Percentiles rank a stretch among this genome's conserved stretches.
Evolutionary conservation across 2,797 vertebrate species (phyloP).

Genomic region (Distichodus sexfasciatus): DNA sequence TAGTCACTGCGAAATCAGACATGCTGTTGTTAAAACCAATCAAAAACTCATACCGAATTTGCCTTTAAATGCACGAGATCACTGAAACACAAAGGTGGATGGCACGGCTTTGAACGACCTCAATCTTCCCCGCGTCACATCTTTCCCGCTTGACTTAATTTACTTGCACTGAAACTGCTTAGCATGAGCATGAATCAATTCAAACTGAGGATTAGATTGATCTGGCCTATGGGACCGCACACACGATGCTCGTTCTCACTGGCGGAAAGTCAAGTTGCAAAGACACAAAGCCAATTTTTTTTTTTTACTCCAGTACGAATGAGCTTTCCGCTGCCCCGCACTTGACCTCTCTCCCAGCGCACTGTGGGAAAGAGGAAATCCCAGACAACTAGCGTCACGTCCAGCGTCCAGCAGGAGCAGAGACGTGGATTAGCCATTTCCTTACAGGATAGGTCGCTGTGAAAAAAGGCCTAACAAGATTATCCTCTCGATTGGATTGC

Average conservation of each 20-base stretch:
- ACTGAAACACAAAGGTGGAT: not conserved
- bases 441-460: constrained; percentile 16
- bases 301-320: constrained; percentile 5
- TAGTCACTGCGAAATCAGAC: no score
- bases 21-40: no score
- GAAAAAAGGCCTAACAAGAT: not conserved
- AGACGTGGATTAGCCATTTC: constrained; percentile 37
- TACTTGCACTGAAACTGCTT: not conserved
- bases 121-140: not conserved
- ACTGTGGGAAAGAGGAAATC: constrained; percentile 43
- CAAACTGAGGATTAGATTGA: not conserved
- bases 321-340: constrained; percentile 23
- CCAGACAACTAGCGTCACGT: constrained; percentile 23
- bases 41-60: no score
- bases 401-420: not conserved
- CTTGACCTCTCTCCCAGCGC: constrained; percentile 5
- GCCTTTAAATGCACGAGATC: no score
- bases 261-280: constrained; percentile 32
- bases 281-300: constrained; percentile 27
- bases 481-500: constrained; percentile 45
- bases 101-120: not conserved
- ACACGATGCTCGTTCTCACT: constrained; percentile 13
- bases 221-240: not conserved
- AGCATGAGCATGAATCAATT: not conserved
- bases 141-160: not conserved